phyloP scores from a whole-genome alignment of 2,797 vertebrate genomes.

The Microctenopoma lineatum region DNA sequence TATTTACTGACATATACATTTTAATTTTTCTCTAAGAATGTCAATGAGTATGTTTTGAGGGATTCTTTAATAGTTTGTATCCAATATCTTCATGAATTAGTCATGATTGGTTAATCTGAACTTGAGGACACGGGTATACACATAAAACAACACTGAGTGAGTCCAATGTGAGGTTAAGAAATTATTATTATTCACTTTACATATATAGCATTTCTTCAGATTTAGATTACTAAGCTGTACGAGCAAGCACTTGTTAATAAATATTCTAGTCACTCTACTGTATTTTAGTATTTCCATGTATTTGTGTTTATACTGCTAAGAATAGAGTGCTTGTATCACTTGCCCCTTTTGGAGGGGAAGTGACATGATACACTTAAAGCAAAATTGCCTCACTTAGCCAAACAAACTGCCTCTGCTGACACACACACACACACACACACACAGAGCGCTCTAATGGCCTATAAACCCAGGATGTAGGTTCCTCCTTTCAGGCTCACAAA shows the following conservation, averaged over 20 bases:
- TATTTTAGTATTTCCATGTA: slow-evolving; percentile 1
- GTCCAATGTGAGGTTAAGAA: not conserved
- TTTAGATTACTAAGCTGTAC: slow-evolving; percentile 19
- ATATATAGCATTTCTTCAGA: not conserved
- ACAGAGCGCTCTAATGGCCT: slow-evolving; percentile 79
- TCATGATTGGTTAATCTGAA: slow-evolving; percentile 34
- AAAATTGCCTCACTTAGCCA: slow-evolving; percentile 82
- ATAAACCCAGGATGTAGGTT: slow-evolving; percentile 83
- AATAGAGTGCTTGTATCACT: slow-evolving; percentile 72
- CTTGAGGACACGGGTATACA: slow-evolving; percentile 21
- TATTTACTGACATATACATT: slow-evolving; percentile 21
- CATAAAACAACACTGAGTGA: slow-evolving; percentile 21
- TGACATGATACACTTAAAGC: slow-evolving; percentile 82
- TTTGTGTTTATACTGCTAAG: slow-evolving; percentile 48
- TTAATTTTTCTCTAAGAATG: slow-evolving; percentile 38
- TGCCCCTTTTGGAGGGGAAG: slow-evolving; percentile 77
- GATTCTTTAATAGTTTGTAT: slow-evolving; percentile 41
- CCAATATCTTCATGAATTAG: slow-evolving; percentile 53
- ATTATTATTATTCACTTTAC: slow-evolving; percentile 12
- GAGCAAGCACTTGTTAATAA: slow-evolving; percentile 16
- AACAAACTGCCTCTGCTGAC: slow-evolving; percentile 74
- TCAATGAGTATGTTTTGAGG: slow-evolving; percentile 24
- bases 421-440: slow-evolving; percentile 22
- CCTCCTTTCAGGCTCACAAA: slow-evolving; percentile 77
- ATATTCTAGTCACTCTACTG: slow-evolving; percentile 23